Evolutionary conservation across 2,888 invertebrate species (phyloP).

Genomic region (Lepidonotus clava): DNA sequence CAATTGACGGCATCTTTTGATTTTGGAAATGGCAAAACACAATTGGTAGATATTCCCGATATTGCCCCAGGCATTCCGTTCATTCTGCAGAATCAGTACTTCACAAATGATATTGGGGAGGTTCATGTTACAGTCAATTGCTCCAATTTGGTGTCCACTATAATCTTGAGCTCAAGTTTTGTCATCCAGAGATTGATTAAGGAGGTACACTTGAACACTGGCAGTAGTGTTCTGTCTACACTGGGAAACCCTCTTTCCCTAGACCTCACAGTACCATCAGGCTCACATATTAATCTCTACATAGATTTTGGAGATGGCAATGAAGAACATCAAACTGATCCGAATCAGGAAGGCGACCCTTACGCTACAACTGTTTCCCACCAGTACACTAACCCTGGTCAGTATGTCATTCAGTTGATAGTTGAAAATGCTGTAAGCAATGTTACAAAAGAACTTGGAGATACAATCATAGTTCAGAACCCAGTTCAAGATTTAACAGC

Average conservation of each 20-base stretch:
- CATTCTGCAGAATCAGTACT: background rate
- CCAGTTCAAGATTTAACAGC: background rate
- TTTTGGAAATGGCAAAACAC: background rate
- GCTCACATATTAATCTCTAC: background rate
- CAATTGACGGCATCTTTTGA: background rate
- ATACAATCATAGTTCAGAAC: conserved; percentile 10
- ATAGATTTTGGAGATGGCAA: conserved; percentile 22
- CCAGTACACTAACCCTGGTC: background rate
- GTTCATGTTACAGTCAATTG: background rate
- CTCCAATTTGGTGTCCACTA: conserved; percentile 1
- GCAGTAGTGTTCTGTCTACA: background rate
- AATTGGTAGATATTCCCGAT: background rate
- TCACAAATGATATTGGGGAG: conserved; percentile 22
- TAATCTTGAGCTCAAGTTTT: background rate
- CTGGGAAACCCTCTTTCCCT: background rate
- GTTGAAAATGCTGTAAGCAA: background rate
- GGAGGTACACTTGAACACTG: background rate
- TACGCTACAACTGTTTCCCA: background rate
- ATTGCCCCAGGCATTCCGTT: background rate
- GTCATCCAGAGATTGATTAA: background rate
- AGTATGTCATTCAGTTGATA: background rate
- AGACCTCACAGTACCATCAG: background rate
- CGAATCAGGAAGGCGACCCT: background rate
- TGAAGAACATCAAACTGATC: background rate
- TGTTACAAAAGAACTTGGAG: background rate